Evolutionary conservation across 2,797 vertebrate species (phyloP).

Genomic region (Peromyscus attwateri): DNA sequence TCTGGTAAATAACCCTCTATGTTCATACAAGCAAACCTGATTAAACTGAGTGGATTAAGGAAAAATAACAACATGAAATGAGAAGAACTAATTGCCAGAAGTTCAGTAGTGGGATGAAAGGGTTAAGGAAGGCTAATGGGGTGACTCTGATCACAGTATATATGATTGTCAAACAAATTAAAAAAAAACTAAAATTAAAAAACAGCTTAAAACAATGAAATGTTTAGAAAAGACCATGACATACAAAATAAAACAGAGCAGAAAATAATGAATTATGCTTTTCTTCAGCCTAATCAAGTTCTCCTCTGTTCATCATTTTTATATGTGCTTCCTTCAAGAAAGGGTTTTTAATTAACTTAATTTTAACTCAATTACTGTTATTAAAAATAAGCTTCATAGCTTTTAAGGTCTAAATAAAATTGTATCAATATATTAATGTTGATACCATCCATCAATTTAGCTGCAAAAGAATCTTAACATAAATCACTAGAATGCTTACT

Average conservation of each 20-base stretch:
- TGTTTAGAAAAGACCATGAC: background rate
- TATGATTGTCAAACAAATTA: background rate
- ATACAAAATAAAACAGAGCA: conserved; percentile 37
- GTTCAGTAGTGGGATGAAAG: background rate
- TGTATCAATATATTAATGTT: conserved; percentile 66
- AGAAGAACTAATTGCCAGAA: background rate
- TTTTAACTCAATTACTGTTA: conserved; percentile 76
- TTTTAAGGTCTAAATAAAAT: conserved; percentile 75
- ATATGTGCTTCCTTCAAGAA: conserved; percentile 69
- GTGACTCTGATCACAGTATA: background rate
- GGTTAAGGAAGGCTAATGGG: background rate
- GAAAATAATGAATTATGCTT: conserved; percentile 67
- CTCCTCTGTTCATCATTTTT: conserved; percentile 56
- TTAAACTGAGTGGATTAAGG: background rate
- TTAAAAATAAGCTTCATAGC: conserved; percentile 75
- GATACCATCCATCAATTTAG: conserved; percentile 67
- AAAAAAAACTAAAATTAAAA: background rate
- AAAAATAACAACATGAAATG: background rate
- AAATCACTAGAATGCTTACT: conserved; percentile 39
- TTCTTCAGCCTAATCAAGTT: conserved; percentile 70
- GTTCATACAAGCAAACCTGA: background rate
- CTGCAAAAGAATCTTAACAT: conserved; percentile 47
- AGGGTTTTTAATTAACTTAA: conserved; percentile 79
- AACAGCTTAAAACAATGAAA: conserved; percentile 17
- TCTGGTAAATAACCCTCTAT: background rate